Conservation (phyloP, 2,113 vertebrate genomes). For the Atractosteus spatula region DNA sequence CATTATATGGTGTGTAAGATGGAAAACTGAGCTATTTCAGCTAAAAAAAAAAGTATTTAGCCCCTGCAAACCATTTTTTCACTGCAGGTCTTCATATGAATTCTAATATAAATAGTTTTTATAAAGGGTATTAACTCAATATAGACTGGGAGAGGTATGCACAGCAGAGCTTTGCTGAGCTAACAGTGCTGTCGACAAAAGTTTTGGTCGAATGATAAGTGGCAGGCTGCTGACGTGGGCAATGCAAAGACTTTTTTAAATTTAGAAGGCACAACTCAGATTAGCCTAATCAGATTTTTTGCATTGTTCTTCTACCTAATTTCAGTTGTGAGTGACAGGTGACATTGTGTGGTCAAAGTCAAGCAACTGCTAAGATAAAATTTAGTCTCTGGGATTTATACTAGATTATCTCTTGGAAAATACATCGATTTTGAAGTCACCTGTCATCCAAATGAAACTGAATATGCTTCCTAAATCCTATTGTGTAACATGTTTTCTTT, state of each 20-base stretch:
- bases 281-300: conserved; percentile 45
- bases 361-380: conserved; percentile 27
- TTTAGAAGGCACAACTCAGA: background rate
- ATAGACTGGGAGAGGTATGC: background rate
- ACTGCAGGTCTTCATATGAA: too few relatives aligned
- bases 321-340: conserved; percentile 48
- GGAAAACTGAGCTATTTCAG: background rate
- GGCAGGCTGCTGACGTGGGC: conserved; percentile 16
- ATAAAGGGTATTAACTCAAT: background rate
- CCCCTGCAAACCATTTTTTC: too few relatives aligned
- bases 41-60: too few relatives aligned
- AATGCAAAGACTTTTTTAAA: conserved; percentile 34
- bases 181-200: conserved; percentile 34
- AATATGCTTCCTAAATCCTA: too few relatives aligned
- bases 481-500: too few relatives aligned
- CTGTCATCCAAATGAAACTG: background rate
- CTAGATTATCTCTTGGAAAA: conserved; percentile 35
- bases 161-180: background rate
- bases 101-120: too few relatives aligned
- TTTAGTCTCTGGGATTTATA: conserved; percentile 24
- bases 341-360: conserved; percentile 53
- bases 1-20: background rate
- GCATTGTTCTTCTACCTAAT: conserved; percentile 30
- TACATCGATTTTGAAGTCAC: background rate
- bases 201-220: conserved; percentile 36